Conservation (phyloP, 1,140 invertebrate species). For the Limonius californicus region DNA sequence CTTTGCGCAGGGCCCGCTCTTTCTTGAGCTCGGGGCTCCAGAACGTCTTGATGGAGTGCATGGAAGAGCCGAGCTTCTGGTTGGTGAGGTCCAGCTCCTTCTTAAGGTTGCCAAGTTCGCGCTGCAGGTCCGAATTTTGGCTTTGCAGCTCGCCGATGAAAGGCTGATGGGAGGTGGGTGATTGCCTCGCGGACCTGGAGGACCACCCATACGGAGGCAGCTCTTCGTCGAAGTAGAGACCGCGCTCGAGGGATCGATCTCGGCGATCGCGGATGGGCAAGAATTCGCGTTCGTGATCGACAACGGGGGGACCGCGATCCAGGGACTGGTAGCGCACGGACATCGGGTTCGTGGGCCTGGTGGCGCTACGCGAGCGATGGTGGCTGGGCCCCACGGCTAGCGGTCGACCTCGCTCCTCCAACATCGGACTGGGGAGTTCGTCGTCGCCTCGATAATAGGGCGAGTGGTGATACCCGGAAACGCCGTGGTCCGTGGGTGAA, state of each 20-base stretch:
- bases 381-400: conserved; percentile 53
- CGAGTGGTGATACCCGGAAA: conserved; percentile 48
- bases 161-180: conserved; percentile 54
- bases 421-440: conserved; percentile 66
- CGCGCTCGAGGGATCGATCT: conserved; percentile 60
- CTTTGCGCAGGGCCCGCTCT: conserved; percentile 91
- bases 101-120: conserved; percentile 94
- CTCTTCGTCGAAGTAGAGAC: conserved; percentile 70
- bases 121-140: conserved; percentile 91
- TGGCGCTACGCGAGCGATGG: conserved; percentile 59
- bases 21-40: conserved; percentile 99
- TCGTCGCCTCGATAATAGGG: conserved; percentile 64
- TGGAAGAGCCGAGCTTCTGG: conserved; percentile 96
- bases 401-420: conserved; percentile 62
- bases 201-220: conserved; percentile 54
- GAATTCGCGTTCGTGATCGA: conserved; percentile 70
- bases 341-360: conserved; percentile 53
- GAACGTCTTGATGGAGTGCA: conserved; percentile 99
- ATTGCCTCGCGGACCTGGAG: conserved; percentile 67
- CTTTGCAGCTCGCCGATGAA: conserved; percentile 92
- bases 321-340: conserved; percentile 70
- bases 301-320: conserved; percentile 61
- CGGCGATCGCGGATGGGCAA: conserved; percentile 68
- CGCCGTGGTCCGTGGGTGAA: conserved; percentile 53
- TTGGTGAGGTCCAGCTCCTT: conserved; percentile 96